phyloP scores from a whole-genome alignment of 2,888 invertebrate species.

The Sylvicola cinctus region DNA sequence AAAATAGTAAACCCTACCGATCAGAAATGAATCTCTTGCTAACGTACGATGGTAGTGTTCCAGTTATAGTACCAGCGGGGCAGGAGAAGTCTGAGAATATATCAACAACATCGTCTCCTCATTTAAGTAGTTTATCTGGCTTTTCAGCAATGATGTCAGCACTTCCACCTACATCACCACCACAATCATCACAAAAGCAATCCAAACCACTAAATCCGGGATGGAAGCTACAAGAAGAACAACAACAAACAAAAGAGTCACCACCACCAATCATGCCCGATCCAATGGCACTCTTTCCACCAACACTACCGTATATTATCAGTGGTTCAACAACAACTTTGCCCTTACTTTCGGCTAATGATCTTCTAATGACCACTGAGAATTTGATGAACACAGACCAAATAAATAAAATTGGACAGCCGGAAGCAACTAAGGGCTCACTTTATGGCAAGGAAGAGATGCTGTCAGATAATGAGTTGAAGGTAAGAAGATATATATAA shows the following conservation, averaged over 20 bases:
- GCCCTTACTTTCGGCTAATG: no score
- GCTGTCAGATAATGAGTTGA: no score
- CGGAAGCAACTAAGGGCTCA: no score
- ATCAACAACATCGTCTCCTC: slow-evolving; percentile 8
- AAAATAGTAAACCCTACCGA: slow-evolving; percentile 20
- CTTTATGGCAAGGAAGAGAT: no score
- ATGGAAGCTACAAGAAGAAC: slow-evolving; percentile 17
- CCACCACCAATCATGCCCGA: slow-evolving; percentile 21
- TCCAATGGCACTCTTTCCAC: slow-evolving; percentile 23
- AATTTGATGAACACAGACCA: no score
- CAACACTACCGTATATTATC: slow-evolving; percentile 21
- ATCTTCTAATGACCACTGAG: no score
- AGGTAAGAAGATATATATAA: no score
- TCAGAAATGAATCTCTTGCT: slow-evolving; percentile 25
- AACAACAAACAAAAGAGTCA: slow-evolving; percentile 2
- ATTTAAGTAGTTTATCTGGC: no score
- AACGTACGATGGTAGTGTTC: slow-evolving; percentile 17
- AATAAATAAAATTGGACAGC: not conserved
- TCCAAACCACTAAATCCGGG: slow-evolving; percentile 15
- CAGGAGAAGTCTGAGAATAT: slow-evolving; percentile 1
- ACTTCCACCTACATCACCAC: slow-evolving; percentile 6
- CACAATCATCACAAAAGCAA: slow-evolving; percentile 10
- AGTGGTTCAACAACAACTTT: no score
- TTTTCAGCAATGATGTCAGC: no score
- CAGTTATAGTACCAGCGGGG: slow-evolving; percentile 14